A percentile compares a stretch with the other conserved stretches of the same genome.
These are phyloP conservation scores for Amblyraja radiata DNA, from an alignment of 2,797 vertebrate species.

Conservation along the genomic window DNA sequence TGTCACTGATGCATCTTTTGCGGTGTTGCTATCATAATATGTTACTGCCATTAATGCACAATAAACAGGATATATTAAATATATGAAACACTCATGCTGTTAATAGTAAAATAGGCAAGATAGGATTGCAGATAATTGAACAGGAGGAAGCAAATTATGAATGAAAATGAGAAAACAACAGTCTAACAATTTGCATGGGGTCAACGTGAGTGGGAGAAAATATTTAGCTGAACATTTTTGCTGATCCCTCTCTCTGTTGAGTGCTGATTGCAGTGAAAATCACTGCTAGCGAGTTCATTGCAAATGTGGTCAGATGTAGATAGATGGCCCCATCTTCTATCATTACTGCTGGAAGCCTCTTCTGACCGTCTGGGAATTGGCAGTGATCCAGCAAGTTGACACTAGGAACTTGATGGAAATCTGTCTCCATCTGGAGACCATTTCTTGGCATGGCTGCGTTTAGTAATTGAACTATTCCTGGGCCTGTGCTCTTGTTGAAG, in stretches of 20 bases:
- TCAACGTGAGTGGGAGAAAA: background rate
- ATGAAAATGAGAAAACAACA: background rate
- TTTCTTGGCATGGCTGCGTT: background rate
- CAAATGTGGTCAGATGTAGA: background rate
- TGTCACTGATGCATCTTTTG: background rate
- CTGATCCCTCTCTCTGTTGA: background rate
- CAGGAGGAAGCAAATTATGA: background rate
- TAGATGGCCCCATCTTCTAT: background rate
- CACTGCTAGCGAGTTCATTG: background rate
- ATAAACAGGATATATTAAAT: background rate
- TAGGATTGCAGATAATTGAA: background rate
- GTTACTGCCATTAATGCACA: background rate
- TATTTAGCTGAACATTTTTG: background rate
- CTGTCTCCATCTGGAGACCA: conserved; percentile 8
- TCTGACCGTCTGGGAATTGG: background rate
- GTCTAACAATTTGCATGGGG: background rate
- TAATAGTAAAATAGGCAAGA: background rate
- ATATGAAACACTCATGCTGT: background rate
- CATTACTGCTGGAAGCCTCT: background rate
- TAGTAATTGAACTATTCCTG: background rate
- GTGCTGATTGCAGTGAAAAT: background rate
- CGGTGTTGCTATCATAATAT: conserved; percentile 10
- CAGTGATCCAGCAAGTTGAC: background rate
- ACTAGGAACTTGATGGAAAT: background rate
- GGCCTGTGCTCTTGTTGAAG: background rate